Evolutionary conservation across 1,140 invertebrate species (phyloP).

Genomic region (Drosophila sechellia): DNA sequence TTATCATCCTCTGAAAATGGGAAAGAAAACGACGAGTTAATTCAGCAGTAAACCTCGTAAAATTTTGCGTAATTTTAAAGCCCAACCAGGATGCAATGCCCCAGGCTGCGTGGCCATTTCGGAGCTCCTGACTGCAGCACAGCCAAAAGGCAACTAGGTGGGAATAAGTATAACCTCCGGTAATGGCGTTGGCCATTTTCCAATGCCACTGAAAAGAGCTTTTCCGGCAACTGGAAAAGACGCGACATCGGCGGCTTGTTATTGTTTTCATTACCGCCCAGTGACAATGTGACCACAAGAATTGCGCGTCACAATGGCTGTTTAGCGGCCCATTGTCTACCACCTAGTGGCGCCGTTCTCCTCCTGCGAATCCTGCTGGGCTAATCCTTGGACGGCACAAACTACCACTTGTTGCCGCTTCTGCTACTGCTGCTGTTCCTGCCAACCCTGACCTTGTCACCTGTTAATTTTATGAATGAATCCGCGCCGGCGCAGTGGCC

Average conservation of each 20-base stretch:
- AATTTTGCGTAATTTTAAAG: slow-evolving; percentile 2
- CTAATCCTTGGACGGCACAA: slow-evolving; percentile 26
- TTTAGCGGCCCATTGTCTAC: slow-evolving; percentile 13
- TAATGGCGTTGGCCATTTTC: slow-evolving; percentile 8
- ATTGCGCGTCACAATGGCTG: background rate
- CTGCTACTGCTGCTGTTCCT: slow-evolving; percentile 33
- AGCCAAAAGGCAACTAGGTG: slow-evolving; percentile 40
- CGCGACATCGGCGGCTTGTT: slow-evolving; percentile 23
- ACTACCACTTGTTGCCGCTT: slow-evolving; percentile 55
- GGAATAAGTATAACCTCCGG: background rate
- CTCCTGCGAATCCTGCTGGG: slow-evolving; percentile 5
- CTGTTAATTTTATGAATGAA: slow-evolving; percentile 78
- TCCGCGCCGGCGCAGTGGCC: slow-evolving; percentile 44
- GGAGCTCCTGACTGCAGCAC: slow-evolving; percentile 13
- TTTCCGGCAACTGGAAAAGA: slow-evolving; percentile 29
- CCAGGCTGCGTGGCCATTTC: slow-evolving; percentile 32
- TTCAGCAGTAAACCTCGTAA: slow-evolving; percentile 3
- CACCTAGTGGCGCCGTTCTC: background rate
- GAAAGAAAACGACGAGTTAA: slow-evolving; percentile 8
- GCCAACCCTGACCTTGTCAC: slow-evolving; percentile 68
- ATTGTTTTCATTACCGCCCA: slow-evolving; percentile 39
- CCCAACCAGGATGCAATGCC: slow-evolving; percentile 1
- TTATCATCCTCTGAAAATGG: slow-evolving; percentile 87
- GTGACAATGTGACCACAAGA: slow-evolving; percentile 4
- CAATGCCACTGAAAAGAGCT: slow-evolving; percentile 33